phyloP scores from a whole-genome alignment of 2,888 invertebrate genomes.

The Cephus spinipes region DNA sequence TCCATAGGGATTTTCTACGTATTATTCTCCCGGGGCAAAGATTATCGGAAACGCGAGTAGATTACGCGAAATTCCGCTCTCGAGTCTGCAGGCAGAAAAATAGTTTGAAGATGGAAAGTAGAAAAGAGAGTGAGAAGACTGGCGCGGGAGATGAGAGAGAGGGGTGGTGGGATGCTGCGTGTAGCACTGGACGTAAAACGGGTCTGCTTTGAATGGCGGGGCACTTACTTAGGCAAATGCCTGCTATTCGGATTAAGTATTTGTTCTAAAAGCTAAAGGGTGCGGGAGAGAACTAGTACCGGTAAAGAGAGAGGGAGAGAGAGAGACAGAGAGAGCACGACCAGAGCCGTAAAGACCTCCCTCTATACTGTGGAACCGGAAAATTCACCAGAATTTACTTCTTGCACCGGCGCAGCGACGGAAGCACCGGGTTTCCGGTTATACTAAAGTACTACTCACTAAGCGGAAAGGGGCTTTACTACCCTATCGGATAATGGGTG shows the following conservation, averaged over 20 bases:
- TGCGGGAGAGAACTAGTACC: slow-evolving; percentile 30
- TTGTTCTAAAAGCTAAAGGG: slow-evolving; percentile 62
- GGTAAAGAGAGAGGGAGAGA: slow-evolving; percentile 23
- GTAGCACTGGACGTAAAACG: slow-evolving; percentile 48
- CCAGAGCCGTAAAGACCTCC: slow-evolving; percentile 50
- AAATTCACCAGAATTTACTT: slow-evolving; percentile 55
- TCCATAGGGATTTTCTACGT: neutral
- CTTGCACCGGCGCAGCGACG: slow-evolving; percentile 35
- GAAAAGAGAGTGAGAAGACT: slow-evolving; percentile 25
- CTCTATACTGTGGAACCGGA: slow-evolving; percentile 41
- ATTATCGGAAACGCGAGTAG: slow-evolving; percentile 12
- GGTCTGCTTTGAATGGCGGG: slow-evolving; percentile 56
- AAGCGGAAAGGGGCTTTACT: neutral
- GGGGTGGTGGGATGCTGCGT: slow-evolving; percentile 21
- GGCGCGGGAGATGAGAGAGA: slow-evolving; percentile 22
- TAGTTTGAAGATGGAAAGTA: slow-evolving; percentile 21
- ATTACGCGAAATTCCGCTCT: slow-evolving; percentile 29
- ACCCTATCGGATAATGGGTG: slow-evolving; percentile 5
- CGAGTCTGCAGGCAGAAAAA: slow-evolving; percentile 21
- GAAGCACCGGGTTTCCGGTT: slow-evolving; percentile 44
- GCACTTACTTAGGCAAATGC: slow-evolving; percentile 64
- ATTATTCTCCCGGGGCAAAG: neutral
- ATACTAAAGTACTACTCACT: slow-evolving; percentile 28
- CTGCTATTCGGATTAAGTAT: slow-evolving; percentile 64
- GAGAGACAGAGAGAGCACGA: slow-evolving; percentile 19